These are phyloP conservation scores for Allacma fusca DNA, from an alignment of 2,888 invertebrate species.

Conservation along the genomic window DNA sequence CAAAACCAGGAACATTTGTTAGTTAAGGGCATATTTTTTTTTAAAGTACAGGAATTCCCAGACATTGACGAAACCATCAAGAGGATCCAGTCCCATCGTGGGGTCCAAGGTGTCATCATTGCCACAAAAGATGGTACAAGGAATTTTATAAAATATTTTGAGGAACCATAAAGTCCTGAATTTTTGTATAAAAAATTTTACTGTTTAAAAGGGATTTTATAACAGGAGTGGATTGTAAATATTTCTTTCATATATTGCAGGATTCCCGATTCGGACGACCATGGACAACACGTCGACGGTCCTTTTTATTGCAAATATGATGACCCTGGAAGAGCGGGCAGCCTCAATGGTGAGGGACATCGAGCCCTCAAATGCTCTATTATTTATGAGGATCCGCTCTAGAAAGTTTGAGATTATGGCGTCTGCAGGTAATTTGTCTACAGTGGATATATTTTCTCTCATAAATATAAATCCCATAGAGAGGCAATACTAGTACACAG, in stretches of 20 bases:
- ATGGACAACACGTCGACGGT: conserved; percentile 61
- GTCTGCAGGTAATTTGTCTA: conserved; percentile 35
- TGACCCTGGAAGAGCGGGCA: conserved; percentile 42
- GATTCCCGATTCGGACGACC: conserved; percentile 57
- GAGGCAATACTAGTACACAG: no score
- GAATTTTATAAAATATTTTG: no score
- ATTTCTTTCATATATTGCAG: conserved; percentile 35
- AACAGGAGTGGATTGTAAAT: no score
- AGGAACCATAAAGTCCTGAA: no score
- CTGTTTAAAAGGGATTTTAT: no score
- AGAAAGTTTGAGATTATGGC: conserved; percentile 57
- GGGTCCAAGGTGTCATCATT: conserved; percentile 60
- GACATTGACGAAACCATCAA: conserved; percentile 57
- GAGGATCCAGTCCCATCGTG: conserved; percentile 55
- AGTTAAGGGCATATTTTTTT: no score
- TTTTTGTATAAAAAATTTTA: no score
- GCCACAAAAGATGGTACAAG: conserved; percentile 48
- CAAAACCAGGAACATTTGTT: no score
- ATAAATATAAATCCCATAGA: no score
- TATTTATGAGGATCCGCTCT: conserved; percentile 56
- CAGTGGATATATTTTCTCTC: not conserved
- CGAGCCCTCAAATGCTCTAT: conserved; percentile 57
- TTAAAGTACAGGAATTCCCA: conserved; percentile 54
- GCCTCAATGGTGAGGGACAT: conserved; percentile 56
- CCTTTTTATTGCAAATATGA: conserved; percentile 49